These are phyloP conservation scores for Okapia johnstoni DNA, from an alignment of 2,113 vertebrate genomes.

Conservation along the genomic window DNA sequence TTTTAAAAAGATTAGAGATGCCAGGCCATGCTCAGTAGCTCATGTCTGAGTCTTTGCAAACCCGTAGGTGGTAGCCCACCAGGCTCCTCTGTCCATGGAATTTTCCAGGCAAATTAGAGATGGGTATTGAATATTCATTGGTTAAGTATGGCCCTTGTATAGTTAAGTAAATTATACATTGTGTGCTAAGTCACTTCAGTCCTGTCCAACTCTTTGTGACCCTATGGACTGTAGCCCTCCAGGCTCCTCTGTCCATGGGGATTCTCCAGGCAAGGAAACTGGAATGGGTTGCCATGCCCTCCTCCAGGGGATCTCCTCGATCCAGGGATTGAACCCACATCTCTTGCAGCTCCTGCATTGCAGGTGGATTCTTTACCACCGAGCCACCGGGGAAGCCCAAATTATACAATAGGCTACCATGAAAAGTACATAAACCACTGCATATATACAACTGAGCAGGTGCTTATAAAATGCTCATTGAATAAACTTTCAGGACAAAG, in stretches of 20 bases:
- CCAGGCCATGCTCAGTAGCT: background rate
- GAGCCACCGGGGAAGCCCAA: background rate
- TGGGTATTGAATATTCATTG: background rate
- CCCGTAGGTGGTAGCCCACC: rapidly evolving
- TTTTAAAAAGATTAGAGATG: background rate
- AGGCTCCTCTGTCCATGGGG: background rate
- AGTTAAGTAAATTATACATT: background rate
- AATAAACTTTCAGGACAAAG: background rate
- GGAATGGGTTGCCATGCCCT: background rate
- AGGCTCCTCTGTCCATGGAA: background rate
- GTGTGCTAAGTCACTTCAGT: background rate
- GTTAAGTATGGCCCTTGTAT: background rate
- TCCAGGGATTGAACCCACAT: background rate
- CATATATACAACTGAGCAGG: background rate
- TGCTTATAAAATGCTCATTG: background rate
- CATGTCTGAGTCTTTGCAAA: background rate
- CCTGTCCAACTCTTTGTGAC: background rate
- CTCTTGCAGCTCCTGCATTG: background rate
- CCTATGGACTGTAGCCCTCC: background rate
- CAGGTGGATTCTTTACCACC: background rate
- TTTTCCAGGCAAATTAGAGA: background rate
- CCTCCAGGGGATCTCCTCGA: background rate
- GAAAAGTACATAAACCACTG: background rate
- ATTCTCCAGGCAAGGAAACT: background rate
- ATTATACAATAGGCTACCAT: background rate